phyloP scores from a whole-genome alignment of 2,888 invertebrate genomes.

The Entomobrya proxima region DNA sequence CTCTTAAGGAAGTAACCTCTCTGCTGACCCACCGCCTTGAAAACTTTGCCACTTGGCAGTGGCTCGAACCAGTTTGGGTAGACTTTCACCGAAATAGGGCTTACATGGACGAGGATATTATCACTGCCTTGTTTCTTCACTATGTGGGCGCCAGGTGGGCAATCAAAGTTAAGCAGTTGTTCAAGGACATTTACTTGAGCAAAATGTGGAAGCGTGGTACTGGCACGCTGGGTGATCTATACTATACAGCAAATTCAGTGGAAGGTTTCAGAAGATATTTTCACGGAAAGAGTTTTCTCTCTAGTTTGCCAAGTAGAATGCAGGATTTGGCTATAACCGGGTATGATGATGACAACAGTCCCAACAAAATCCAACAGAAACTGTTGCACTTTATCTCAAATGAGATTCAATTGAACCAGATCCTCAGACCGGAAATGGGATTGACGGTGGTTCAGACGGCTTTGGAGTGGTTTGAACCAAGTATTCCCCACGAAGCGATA shows the following conservation, averaged over 20 bases:
- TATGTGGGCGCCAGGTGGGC: conserved; percentile 63
- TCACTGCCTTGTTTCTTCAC: conserved; percentile 69
- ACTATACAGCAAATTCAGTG: conserved; percentile 46
- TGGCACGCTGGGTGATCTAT: conserved; percentile 10
- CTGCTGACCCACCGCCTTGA: conserved; percentile 61
- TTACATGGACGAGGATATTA: conserved; percentile 70
- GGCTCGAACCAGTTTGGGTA: conserved; percentile 51
- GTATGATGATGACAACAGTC: conserved; percentile 39
- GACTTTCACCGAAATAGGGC: conserved; percentile 65
- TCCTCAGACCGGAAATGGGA: conserved; percentile 42
- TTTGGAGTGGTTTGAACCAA: conserved; percentile 70
- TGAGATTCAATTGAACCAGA: conserved; percentile 64
- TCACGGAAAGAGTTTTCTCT: conserved; percentile 54
- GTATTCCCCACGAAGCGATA: conserved; percentile 64
- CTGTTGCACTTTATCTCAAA: conserved; percentile 66
- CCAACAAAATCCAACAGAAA: conserved; percentile 60
- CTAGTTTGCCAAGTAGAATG: conserved; percentile 54
- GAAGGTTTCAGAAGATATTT: conserved; percentile 53
- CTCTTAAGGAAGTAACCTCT: conserved; percentile 66
- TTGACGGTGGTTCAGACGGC: conserved; percentile 68
- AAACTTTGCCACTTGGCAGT: conserved; percentile 60
- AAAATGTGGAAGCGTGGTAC: conserved; percentile 65
- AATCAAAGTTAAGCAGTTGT: conserved; percentile 46
- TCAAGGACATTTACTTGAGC: conserved; percentile 60
- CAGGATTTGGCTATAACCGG: conserved; percentile 18